These are phyloP conservation scores for Hemicentrotus pulcherrimus DNA, from an alignment of 35 echinoderm and acorn worm genomes.

Conservation along the genomic window DNA sequence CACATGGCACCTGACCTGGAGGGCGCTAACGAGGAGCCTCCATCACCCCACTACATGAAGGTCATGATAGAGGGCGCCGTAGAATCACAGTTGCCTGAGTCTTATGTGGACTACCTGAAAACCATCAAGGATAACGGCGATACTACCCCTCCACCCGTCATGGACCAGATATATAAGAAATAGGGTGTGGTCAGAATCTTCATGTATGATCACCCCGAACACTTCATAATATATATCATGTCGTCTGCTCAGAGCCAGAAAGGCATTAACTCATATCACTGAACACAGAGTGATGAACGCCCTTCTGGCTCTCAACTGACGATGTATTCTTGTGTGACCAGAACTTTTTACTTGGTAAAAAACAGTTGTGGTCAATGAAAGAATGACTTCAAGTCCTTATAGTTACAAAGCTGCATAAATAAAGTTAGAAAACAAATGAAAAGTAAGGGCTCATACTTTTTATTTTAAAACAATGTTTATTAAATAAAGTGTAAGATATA, in stretches of 20 bases:
- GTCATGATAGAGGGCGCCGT: slow-evolving; percentile 48
- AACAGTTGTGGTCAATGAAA: too few species aligned
- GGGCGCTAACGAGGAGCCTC: neutral
- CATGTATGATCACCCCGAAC: neutral
- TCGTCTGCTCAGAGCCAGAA: too few species aligned
- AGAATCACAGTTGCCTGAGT: neutral
- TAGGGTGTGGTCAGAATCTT: neutral
- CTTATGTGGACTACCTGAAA: slow-evolving; percentile 25
- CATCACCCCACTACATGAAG: slow-evolving; percentile 45
- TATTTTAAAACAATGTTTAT: neutral
- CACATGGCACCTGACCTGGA: neutral
- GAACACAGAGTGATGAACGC: too few species aligned
- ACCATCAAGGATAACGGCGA: slow-evolving; percentile 41
- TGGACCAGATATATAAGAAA: neutral
- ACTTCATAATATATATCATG: too few species aligned
- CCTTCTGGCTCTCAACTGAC: too few species aligned
- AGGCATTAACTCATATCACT: too few species aligned
- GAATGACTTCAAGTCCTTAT: too few species aligned
- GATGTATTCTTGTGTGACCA: too few species aligned
- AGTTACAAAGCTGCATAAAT: neutral
- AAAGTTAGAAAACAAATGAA: neutral
- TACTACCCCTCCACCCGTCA: neutral
- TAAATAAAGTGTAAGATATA: neutral
- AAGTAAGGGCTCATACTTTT: neutral
- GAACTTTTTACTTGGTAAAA: too few species aligned